Conservation (phyloP, 2,888 invertebrate genomes). For the Spialia ferax region DNA sequence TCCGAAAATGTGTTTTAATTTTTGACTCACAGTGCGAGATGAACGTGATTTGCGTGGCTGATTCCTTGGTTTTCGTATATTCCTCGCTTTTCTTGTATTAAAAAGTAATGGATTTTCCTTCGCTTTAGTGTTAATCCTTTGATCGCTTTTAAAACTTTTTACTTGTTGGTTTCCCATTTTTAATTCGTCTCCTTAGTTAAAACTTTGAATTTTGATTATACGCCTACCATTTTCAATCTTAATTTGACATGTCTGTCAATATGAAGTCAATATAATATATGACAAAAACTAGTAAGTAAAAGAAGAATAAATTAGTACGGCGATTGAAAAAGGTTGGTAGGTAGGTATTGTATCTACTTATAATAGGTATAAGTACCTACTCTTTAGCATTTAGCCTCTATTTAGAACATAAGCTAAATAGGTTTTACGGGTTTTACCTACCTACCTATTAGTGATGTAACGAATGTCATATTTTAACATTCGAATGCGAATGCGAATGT, state of each 20-base stretch:
- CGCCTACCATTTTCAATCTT: neutral
- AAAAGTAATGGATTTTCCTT: slow-evolving; percentile 6
- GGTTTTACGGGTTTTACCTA: too few relatives aligned
- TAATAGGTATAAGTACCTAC: too few relatives aligned
- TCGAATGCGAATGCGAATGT: too few relatives aligned
- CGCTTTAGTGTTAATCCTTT: neutral
- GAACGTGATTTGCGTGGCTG: slow-evolving; percentile 43
- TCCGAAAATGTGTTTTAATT: slow-evolving; percentile 44
- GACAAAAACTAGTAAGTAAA: neutral
- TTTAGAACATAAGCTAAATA: too few relatives aligned
- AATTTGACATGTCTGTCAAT: neutral
- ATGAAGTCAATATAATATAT: neutral
- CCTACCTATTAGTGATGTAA: too few relatives aligned
- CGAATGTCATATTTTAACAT: too few relatives aligned
- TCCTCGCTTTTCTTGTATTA: slow-evolving; percentile 2
- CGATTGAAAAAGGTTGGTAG: neutral
- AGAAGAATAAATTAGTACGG: too few relatives aligned
- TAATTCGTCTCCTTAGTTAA: neutral
- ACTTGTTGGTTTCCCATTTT: slow-evolving; percentile 30
- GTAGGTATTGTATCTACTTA: too few relatives aligned
- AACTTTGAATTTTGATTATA: slow-evolving; percentile 2
- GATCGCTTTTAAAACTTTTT: slow-evolving; percentile 5
- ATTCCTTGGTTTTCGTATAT: slow-evolving; percentile 41
- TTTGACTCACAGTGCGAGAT: slow-evolving; percentile 46
- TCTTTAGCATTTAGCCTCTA: too few relatives aligned